Conservation (phyloP, 2,113 vertebrate species). For the Hydropotes inermis region DNA sequence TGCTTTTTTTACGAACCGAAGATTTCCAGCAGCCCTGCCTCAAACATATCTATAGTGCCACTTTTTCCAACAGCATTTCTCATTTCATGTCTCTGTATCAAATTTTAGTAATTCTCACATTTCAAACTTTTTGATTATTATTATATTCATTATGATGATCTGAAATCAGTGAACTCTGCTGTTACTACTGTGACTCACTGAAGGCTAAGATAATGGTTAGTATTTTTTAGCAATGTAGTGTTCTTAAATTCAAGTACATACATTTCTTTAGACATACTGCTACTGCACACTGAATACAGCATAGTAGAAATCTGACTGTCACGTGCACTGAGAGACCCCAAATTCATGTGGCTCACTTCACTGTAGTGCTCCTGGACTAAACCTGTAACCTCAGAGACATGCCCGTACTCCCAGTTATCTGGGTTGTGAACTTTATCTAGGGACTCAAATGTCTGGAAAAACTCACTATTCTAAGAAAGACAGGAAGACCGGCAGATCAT, state of each 20-base stretch:
- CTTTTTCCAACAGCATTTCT: too few relatives aligned
- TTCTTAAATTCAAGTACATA: background rate
- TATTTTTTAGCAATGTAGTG: background rate
- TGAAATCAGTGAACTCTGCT: background rate
- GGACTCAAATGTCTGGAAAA: background rate
- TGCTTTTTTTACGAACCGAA: background rate
- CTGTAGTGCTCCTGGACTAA: background rate
- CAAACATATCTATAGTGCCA: background rate
- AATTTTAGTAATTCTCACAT: background rate
- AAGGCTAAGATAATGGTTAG: background rate
- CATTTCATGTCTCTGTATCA: background rate
- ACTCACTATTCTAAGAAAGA: background rate
- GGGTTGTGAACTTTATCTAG: background rate
- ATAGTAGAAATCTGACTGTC: rapidly evolving
- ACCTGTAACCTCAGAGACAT: background rate
- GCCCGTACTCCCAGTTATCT: background rate
- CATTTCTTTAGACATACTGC: background rate
- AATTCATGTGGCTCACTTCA: background rate
- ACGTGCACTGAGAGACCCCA: rapidly evolving
- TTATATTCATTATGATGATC: background rate
- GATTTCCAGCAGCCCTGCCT: background rate
- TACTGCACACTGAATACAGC: background rate
- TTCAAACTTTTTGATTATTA: background rate
- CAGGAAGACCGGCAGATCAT: background rate
- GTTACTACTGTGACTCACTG: background rate